Evolutionary conservation across 2,888 invertebrate genomes (phyloP).

Genomic region (Zygothrica quintamaculata): DNA sequence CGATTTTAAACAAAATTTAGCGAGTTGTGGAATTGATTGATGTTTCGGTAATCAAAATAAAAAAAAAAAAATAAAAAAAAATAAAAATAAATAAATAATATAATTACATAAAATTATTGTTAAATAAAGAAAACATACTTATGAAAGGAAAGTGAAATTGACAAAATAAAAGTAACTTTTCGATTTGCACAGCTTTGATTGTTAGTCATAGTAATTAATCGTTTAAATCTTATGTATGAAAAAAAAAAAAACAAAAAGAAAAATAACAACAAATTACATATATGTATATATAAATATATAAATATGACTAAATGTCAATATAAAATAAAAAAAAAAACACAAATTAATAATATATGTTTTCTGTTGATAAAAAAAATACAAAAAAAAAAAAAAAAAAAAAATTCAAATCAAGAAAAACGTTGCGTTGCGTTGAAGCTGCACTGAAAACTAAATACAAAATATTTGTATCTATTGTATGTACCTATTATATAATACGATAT

Average conservation of each 20-base stretch:
- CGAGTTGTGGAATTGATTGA: constrained; percentile 56
- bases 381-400: constrained; percentile 6
- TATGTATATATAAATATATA: constrained; percentile 31
- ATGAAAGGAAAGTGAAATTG: constrained; percentile 9
- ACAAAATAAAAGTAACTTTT: constrained; percentile 37
- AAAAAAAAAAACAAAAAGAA: not conserved
- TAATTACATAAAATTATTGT: too few species aligned
- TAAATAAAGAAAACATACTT: constrained; percentile 3
- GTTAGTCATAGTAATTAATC: constrained; percentile 58
- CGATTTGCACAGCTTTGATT: constrained; percentile 63
- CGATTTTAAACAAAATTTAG: constrained; percentile 53
- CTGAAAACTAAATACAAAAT: constrained; percentile 26
- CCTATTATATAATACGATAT: constrained; percentile 34
- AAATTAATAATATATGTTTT: too few species aligned
- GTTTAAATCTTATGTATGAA: constrained; percentile 55
- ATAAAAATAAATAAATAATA: not conserved
- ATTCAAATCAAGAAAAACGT: not conserved
- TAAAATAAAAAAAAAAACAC: constrained; percentile 14
- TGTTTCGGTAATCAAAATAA: constrained; percentile 55
- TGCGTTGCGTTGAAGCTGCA: constrained; percentile 19
- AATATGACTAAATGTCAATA: constrained; percentile 29
- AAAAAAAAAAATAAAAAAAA: constrained; percentile 12
- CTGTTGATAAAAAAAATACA: not conserved
- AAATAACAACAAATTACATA: constrained; percentile 48
- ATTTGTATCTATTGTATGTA: constrained; percentile 51